Evolutionary conservation across 2,113 vertebrate genomes (phyloP).

Genomic region (Electrona antarctica): DNA sequence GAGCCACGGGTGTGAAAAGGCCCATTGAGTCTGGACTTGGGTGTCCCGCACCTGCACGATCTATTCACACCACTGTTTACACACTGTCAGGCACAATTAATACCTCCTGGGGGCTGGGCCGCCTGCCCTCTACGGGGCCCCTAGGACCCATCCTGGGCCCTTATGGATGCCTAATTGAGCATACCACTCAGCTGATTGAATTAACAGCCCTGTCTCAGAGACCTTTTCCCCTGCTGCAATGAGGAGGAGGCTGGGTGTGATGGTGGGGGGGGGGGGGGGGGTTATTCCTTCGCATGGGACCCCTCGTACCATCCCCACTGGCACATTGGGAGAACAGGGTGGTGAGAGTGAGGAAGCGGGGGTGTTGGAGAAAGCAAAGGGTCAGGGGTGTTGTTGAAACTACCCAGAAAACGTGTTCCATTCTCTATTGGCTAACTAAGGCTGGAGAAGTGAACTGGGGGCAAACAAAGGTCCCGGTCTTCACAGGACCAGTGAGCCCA

Average conservation of each 20-base stretch:
- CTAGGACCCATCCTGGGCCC: conserved; percentile 72
- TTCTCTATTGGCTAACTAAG: conserved; percentile 72
- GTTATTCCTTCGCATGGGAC: conserved; percentile 48
- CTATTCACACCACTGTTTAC: conserved; percentile 85
- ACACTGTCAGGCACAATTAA: conserved; percentile 85
- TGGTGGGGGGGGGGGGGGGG: conserved; percentile 54
- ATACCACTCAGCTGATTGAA: conserved; percentile 81
- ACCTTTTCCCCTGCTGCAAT: conserved; percentile 69
- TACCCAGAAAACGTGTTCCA: conserved; percentile 74
- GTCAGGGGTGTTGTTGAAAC: conserved; percentile 71
- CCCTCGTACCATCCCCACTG: conserved; percentile 51
- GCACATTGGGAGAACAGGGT: conserved; percentile 26
- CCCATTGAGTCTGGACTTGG: conserved; percentile 71
- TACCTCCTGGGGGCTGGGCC: conserved; percentile 70
- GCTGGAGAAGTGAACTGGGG: conserved; percentile 79
- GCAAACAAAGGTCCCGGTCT: conserved; percentile 76
- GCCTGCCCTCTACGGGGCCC: conserved; percentile 74
- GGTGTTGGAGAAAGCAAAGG: conserved; percentile 48
- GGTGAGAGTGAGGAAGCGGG: conserved; percentile 25
- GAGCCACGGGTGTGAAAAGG: conserved; percentile 75
- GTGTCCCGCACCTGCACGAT: conserved; percentile 80
- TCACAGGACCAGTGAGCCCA: conserved; percentile 60
- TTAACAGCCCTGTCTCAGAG: conserved; percentile 82
- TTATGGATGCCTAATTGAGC: conserved; percentile 86
- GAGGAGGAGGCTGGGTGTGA: conserved; percentile 27